Base-by-base conservation (phyloP, 2,113 vertebrate genomes). In the Atrichornis clamosus region DNA sequence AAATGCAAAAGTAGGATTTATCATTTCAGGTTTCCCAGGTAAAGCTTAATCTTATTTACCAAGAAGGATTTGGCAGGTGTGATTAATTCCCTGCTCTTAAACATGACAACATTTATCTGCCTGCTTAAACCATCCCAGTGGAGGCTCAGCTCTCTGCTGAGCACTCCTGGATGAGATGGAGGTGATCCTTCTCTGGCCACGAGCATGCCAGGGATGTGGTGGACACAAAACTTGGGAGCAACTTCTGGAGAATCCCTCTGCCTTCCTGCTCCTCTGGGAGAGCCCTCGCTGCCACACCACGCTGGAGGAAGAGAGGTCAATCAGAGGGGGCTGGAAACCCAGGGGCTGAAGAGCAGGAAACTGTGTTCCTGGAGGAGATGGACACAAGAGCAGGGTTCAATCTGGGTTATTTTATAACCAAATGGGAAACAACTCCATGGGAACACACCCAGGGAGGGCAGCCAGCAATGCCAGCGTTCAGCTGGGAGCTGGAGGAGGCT, bases 231-330 rank as follows among this genome's bases (percentile, higher is more conserved):
- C 5, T 1, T 32, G 27, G 28, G 41, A 30, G 15, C 37, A 77
- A 46, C 44, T 33, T 33, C 70, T 59, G 21, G 35, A 92, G 74
- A 33, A 75, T 14, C 23, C 46, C 30, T 85, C 65, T 68, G 44
- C 63, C 33, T 60, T 49, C 22, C 26, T 74, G 50, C 32, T 73
- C 23, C 37, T 35, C 78, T 14, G 27, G 37, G 52, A 72, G 26
- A 69, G 47, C 53, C 46, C 32, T 65, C 0, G 0, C 5, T 69
- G 41, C 27, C 9, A 6, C 27, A 14, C 4, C 12, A 4, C 0
- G 2, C 26, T 58, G 56, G 6, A 50, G 49, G 8, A 17, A 82
- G 22, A 56, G 68, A 92, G n/a, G 24, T 58, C 53, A 24, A 42
- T 27, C 42, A 33, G 55, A 80, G 15, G 9, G 18, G 20, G 12